Evolutionary conservation across 2,113 vertebrate genomes (phyloP), one percentile per base, ranked within the genome.

Genomic region (Planiliza haematocheilus): DNA sequence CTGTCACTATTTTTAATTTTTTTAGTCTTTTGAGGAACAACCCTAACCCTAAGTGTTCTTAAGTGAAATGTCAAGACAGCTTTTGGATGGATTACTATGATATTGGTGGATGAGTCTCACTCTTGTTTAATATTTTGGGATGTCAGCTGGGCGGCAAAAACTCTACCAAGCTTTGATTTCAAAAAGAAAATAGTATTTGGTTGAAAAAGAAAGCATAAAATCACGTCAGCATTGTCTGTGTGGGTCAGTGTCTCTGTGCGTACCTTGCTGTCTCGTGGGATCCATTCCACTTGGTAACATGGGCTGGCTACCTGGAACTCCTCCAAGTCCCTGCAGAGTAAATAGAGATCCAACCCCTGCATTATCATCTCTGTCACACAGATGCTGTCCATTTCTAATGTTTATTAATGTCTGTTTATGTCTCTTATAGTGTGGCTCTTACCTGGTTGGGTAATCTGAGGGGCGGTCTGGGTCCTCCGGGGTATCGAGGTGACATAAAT

Each of bases 401-500:
- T 7, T 17, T 13, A 41, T 18, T 39, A 30, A 14, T 36, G 14
- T 7, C 20, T 13, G 41, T 18, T 60, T 74, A 53, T 12, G 13
- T 70, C 34, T 57, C 34, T 49, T 41, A 41, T 46, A 63, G 49
- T 38, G 30, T 70, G 57, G 48, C 38, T 64, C 82, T 46, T 94
- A 98, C 98, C 97, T 99, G 98, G 85, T 96, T 97, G 51, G 98
- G 97, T 97, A 99, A 97, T 94, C 97, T 95, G 91, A 98, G 87
- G 55, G 97, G 95, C 73, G 95, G 96, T 93, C 98, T 94, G 77
- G 98, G 97, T 85, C 96, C 97, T 90, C 97, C 98, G n/a, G 98
- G 96, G 91, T 98, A 99, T 62, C 98, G 96, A 79, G 98, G 97
- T 74, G 98, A 99, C 97, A 99, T 98, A 91, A 99, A 99, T 86